Base-by-base conservation (phyloP, 2,888 invertebrate genomes). In the Spodoptera exigua region DNA sequence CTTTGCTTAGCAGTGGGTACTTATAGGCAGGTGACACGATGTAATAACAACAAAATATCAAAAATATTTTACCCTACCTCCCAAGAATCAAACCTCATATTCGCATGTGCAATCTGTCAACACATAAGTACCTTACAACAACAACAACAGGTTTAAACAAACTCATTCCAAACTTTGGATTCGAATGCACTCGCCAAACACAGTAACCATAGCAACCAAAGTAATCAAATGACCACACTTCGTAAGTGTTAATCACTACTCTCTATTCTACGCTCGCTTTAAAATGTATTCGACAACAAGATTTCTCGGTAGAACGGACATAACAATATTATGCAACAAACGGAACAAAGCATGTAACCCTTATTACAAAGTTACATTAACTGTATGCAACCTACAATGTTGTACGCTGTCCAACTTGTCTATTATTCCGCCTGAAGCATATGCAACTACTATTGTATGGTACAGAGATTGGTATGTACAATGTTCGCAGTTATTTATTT, bases 361-460 rank as follows among this genome's bases (percentile, higher is more conserved):
- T 89, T 87, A 90, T 88, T 88, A 90, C 87, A 83, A 89, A 91
- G 90, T 92, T 89, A 89, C 85, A 87, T 87, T 88, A 88, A 86
- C 86, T 86, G 81, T 81, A 74, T 86, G 75, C 81, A 76, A 82
- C 81, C 81, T 69, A 77, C 75, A 74, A 56, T 62, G 69, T 77
- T 74, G 68, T 80, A 72, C 78, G 64, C 72, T 79, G 83, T 80
- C 81, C 78, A 78, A 87, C 82, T 88, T 88, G 87, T 86, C 84
- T 85, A 83, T 87, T 90, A 87, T 87, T 80, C 79, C 64, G 86
- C 86, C 83, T 70, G 69, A 61, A 76, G 85, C 84, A 65, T 57
- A 59, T 75, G 78, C 80, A 65, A 56, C 65, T 64, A 61, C 45
- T 32, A 49, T 21, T 36, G 27, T 35, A 37, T 37, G 34, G 11